phyloP scores from a whole-genome alignment of 2,113 vertebrate genomes.

The Dascyllus trimaculatus region DNA sequence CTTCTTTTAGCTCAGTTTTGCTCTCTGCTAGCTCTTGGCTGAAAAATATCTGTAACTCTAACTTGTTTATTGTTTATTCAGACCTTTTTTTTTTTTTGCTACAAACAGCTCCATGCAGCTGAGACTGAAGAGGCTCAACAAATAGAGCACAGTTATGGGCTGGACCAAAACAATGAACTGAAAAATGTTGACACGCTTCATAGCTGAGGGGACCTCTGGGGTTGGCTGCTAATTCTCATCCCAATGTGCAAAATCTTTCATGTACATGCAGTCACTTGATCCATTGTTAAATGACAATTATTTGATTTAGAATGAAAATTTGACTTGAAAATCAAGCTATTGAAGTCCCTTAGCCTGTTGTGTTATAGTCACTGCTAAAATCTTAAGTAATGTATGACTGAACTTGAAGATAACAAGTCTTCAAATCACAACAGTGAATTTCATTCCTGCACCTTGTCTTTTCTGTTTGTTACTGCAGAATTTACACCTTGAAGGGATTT shows the following conservation, averaged over 20 bases:
- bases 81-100: no score
- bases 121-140: background rate
- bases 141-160: background rate
- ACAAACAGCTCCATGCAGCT: background rate
- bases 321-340: no score
- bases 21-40: no score
- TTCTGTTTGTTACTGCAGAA: slow-evolving; percentile 40
- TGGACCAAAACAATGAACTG: background rate
- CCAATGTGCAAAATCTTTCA: background rate
- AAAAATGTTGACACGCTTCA: background rate
- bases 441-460: background rate
- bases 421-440: background rate
- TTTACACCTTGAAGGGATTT: slow-evolving; percentile 40
- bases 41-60: no score
- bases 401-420: background rate
- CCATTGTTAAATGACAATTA: background rate
- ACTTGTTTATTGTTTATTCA: no score
- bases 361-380: background rate
- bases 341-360: no score
- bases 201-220: background rate
- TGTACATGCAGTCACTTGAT: background rate
- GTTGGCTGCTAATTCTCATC: background rate
- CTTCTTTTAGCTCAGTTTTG: no score
- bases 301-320: background rate
- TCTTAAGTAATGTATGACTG: background rate